Base-by-base conservation (phyloP, 2,888 invertebrate genomes). In the Amphipoea lucens region DNA sequence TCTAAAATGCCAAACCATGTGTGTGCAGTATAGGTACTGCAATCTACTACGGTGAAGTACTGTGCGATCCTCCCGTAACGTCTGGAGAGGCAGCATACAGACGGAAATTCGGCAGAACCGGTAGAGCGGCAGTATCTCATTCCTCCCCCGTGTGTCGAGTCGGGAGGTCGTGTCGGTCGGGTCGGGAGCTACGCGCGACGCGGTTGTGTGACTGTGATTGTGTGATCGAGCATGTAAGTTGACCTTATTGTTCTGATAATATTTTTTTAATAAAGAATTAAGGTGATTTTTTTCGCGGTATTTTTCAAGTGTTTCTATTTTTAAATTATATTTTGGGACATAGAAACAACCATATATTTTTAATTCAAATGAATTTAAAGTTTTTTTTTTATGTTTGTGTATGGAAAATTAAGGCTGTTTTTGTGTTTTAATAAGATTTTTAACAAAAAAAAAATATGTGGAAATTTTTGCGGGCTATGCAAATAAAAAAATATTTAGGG, bases 131-230 rank as follows among this genome's bases (percentile, higher is more conserved):
- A 54, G 74, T 87, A 72, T 87, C 68, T 87, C 89, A 91, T 88
- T 90, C 89, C 92, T 90, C 90, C 88, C 88, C 90, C 85, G 92
- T 90, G 90, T 82, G 86, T 84, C 87, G 88, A 82, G 86, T 78
- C 83, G 90, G 89, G 87, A 87, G 91, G 89, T 89, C 92, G 92
- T 88, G 54, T 76, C 82, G 82, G 40, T 72, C 40, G 63, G 71
- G 51, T 66, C 76, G 62, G 65, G 57, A 75, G 17, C 74, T 11
- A 51, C 71, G 70, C 82, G 85, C 79, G 81, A 69, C 71, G 84
- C 79, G 76, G 65, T 74, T 76, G 76, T 82, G 89, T 81, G 71
- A 82, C 82, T 82, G 88, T 89, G 84, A 84, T 81, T 87, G 85
- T 82, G 84, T 88, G 83, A 89, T 88, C 86, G 85, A 82, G 81